Evolutionary conservation across 2,113 vertebrate genomes (phyloP).

Genomic region (Gadus chalcogrammus): DNA sequence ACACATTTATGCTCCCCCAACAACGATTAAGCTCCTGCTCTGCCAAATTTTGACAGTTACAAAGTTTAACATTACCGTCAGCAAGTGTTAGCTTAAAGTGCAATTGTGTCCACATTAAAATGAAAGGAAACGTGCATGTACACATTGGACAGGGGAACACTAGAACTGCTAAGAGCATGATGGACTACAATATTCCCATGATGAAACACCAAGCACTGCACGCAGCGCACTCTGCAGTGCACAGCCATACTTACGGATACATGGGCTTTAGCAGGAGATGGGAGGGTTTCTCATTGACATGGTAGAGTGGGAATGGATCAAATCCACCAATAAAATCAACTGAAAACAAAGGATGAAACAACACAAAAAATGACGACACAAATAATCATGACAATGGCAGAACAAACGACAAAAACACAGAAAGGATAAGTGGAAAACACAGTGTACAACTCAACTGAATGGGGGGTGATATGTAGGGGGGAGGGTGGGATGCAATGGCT

Average conservation of each 20-base stretch:
- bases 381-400: background rate
- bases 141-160: no score
- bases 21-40: no score
- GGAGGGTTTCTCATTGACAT: slow-evolving; percentile 92
- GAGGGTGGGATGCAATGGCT: no score
- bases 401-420: slow-evolving; percentile 11
- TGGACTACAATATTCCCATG: background rate
- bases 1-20: no score
- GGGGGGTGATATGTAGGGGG: no score
- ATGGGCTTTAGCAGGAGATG: slow-evolving; percentile 88
- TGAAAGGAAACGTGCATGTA: no score
- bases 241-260: slow-evolving; percentile 82
- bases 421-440: slow-evolving; percentile 17
- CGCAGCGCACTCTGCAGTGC: slow-evolving; percentile 15
- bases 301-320: slow-evolving; percentile 94
- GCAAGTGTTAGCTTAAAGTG: no score
- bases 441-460: slow-evolving; percentile 6
- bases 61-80: no score
- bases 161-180: no score
- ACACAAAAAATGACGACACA: slow-evolving; percentile 40
- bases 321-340: slow-evolving; percentile 98
- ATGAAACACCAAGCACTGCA: background rate
- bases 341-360: slow-evolving; percentile 75
- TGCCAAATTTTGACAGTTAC: no score
- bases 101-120: no score